Base-by-base conservation (phyloP, 2,113 vertebrate genomes). In the Macaca mulatta region DNA sequence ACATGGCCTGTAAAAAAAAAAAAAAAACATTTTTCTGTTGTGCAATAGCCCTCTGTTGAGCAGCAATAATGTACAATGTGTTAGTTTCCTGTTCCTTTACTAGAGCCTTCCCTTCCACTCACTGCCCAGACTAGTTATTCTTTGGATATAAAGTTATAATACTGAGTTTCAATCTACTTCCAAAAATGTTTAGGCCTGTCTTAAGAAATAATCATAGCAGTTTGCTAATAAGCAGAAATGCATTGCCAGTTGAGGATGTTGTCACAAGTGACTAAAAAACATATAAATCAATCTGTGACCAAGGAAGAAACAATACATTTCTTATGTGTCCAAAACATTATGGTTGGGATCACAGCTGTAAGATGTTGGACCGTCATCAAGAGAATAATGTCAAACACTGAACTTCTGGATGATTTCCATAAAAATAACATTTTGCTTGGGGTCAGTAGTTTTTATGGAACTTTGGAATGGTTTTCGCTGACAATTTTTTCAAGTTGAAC, bases 381-480 rank as follows among this genome's bases (percentile, higher is more conserved):
- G 97, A 97, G 97, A 98, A 97, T 97, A 98, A 98, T 97, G 98
- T 99, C 98, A 98, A 99, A 99, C 98, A 98, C 84, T 98, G 96
- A 97, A 97, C 69, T 92, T 97, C 97, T 98, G 98, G 98, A 98
- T 92, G 93, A 90, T 98, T 98, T 98, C 98, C 98, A 98, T 94
- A 90, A 98, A 97, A 97, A 96, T 97, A 97, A 98, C 95, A 96
- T 98, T 98, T 98, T 89, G 90, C 97, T 97, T 96, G 77, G 90
- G 93, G 93, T 97, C 97, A 98, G 95, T 94, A 93, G 61, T 95
- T 98, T 98, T 97, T 97, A 96, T 96, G 96, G 96, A 98, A 88
- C 93, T 94, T 92, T 96, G 98, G 97, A 98, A 98, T 1, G 90
- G 90, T 93, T 97, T 85, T 90, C 57, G 90, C 97, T 97, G 69